phyloP scores from a whole-genome alignment of 2,113 vertebrate genomes.

The Egretta garzetta region DNA sequence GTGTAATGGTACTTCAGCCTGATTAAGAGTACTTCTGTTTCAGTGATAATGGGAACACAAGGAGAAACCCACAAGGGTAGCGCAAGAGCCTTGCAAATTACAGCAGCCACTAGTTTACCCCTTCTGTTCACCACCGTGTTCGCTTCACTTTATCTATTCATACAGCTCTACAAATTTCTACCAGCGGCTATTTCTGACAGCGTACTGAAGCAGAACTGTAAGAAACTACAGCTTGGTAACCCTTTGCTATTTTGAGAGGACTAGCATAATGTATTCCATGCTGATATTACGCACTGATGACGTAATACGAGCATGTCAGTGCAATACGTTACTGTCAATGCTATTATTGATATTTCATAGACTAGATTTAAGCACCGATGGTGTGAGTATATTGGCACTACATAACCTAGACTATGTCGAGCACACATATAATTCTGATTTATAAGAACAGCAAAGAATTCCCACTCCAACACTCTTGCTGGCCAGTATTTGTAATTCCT shows the following conservation, averaged over 20 bases:
- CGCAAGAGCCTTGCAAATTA: neutral
- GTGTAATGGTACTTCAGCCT: neutral
- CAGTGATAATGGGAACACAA: neutral
- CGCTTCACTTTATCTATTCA: neutral
- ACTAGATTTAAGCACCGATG: neutral
- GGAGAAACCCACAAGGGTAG: neutral
- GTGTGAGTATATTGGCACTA: neutral
- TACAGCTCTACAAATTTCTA: neutral
- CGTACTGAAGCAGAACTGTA: neutral
- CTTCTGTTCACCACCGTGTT: neutral
- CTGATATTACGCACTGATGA: neutral
- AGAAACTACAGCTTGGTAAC: neutral
- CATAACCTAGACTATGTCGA: neutral
- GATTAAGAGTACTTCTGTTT: conserved; percentile 25
- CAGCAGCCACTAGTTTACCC: neutral
- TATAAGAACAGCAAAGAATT: neutral
- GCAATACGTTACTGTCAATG: neutral
- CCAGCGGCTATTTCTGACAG: neutral
- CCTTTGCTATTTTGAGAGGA: neutral
- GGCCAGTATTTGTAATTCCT: neutral
- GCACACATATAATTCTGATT: neutral
- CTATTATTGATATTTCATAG: neutral
- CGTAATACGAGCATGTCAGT: neutral
- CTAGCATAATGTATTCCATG: neutral
- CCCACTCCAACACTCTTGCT: neutral